Base-by-base conservation (phyloP, 2,113 vertebrate genomes). In the Thermophis baileyi region DNA sequence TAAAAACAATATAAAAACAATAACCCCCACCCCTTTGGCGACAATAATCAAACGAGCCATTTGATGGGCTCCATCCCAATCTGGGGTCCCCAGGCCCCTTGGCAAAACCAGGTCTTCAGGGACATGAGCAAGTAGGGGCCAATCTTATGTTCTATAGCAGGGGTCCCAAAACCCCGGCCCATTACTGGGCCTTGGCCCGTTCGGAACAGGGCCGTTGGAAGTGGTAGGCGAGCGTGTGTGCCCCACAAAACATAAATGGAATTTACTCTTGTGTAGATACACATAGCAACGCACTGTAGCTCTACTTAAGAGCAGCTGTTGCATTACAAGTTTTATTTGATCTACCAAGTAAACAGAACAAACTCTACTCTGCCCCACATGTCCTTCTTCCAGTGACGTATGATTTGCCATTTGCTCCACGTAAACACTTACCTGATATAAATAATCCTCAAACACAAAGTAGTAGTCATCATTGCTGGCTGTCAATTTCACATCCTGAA, bases 371-470 rank as follows among this genome's bases (percentile, higher is more conserved):
- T 18, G 57, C 7, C 85, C 27, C 57, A 27, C 8, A 14, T 60
- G n/a, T 40, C 74, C n/a, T 55, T 90, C 57, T 53, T 55, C 87
- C 12, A 69, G 14, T 9, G 30, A 49, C 8, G 11, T 40, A 85
- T 96, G 96, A 92, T 60, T 69, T 69, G 63, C 12, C 63, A 35
- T 69, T 69, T 63, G 94, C 69, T 10, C 1, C 40, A 91, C 63
- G 1, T 1, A 92, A 51, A 88, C 60, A 97, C 98, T 93, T 96
- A 99, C 99, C 98, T 99, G 99, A 97, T 99, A 99, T 92, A 99
- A 98, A 97, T 99, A 99, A 96, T 99, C 99, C 97, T 99, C 99
- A 98, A 99, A 99, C 91, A 99, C 99, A 98, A 99, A 99, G 97
- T 99, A 99, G 96, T 99, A 99, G 97, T 99, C 99, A 91, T 99